These are phyloP conservation scores for Zonitis immaculata DNA, from an alignment of 2,888 invertebrate species.

Conservation along the genomic window DNA sequence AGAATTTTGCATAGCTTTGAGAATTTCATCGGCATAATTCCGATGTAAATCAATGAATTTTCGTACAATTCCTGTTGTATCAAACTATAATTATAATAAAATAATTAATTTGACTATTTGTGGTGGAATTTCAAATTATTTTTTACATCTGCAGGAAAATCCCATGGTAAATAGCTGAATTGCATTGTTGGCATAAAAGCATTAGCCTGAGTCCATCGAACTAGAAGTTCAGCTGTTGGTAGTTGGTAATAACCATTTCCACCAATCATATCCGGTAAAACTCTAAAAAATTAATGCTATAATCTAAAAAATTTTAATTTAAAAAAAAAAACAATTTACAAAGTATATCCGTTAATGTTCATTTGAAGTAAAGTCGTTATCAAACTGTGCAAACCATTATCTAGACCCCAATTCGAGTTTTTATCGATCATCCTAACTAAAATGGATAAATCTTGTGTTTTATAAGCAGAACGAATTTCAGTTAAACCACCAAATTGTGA, in stretches of 20 bases:
- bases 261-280: slow-evolving; percentile 77
- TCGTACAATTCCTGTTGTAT: slow-evolving; percentile 60
- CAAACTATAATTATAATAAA: slow-evolving; percentile 34
- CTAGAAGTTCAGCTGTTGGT: slow-evolving; percentile 59
- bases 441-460: slow-evolving; percentile 64
- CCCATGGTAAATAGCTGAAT: slow-evolving; percentile 78
- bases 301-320: no score
- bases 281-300: slow-evolving; percentile 49
- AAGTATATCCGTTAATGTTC: slow-evolving; percentile 50
- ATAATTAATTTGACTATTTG: not conserved
- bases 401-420: slow-evolving; percentile 63
- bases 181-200: slow-evolving; percentile 75
- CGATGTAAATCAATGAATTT: slow-evolving; percentile 64
- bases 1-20: slow-evolving; percentile 58
- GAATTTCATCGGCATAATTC: slow-evolving; percentile 57
- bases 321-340: no score
- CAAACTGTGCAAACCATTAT: slow-evolving; percentile 67
- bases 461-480: slow-evolving; percentile 68
- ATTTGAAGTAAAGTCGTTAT: slow-evolving; percentile 66
- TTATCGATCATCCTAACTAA: slow-evolving; percentile 77
- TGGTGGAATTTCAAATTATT: not conserved
- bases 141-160: slow-evolving; percentile 49
- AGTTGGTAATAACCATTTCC: slow-evolving; percentile 50
- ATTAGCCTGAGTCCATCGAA: slow-evolving; percentile 75
- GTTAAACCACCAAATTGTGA: slow-evolving; percentile 59